Evolutionary conservation across 1,140 invertebrate genomes (phyloP), one percentile per base, ranked within the genome.

Genomic region (Proales similis): DNA sequence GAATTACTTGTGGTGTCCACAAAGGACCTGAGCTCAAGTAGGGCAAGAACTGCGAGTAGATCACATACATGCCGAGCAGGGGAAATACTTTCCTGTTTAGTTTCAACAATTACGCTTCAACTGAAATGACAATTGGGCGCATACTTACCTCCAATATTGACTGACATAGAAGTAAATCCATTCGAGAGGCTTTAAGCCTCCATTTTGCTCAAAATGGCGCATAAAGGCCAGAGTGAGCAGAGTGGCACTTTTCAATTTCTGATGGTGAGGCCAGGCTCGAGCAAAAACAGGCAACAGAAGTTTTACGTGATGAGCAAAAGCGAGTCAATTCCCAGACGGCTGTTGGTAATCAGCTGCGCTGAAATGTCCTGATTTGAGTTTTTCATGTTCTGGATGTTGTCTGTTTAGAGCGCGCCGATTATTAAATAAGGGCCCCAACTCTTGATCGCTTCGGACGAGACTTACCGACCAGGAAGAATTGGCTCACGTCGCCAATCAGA

Each of bases 261-360:
- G n/a, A n/a, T n/a, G n/a, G n/a, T n/a, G n/a, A n/a, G n/a, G n/a
- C n/a, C n/a, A n/a, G n/a, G n/a, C n/a, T n/a, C n/a, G n/a, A n/a
- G n/a, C n/a, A n/a, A n/a, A n/a, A n/a, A n/a, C n/a, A n/a, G n/a
- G n/a, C n/a, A n/a, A n/a, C n/a, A n/a, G n/a, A n/a, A n/a, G n/a
- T n/a, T 43, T 26, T 19, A 62, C 57, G 30, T 47, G 20, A 63
- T 63, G 5, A 63, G 22, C n/a, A 63, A 63, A 27, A 63, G 49
- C 11, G 46, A 26, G 29, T 63, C 61, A 9, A 63, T 47, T 26
- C 45, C 61, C 29, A 45, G 49, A 32, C 48, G 36, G 4, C 39
- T 47, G 32, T 48, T 48, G n/a, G 49, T 63, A 9, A 63, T 48
- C 12, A 63, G 27, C 30, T 63, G 61, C 26, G 61, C 45, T 22